Evolutionary conservation across 2,888 invertebrate genomes (phyloP).

Genomic region (Gymnosoma rotundatum): DNA sequence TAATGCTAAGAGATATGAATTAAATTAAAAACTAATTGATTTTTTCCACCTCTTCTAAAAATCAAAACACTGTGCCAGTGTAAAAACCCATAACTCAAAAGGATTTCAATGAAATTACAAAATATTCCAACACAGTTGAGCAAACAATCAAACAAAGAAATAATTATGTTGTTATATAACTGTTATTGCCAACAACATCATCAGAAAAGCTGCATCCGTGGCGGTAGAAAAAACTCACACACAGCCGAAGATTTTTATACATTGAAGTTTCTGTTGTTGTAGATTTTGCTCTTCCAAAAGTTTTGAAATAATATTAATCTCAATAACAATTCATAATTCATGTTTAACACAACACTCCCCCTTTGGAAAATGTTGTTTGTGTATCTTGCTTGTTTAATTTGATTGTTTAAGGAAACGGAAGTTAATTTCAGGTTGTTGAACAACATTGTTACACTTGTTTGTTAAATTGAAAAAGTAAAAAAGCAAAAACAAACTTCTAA

Average conservation of each 20-base stretch:
- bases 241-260: neutral
- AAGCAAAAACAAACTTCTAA: conserved; percentile 13
- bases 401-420: conserved; percentile 65
- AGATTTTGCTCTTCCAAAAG: conserved; percentile 33
- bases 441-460: conserved; percentile 61
- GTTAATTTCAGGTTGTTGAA: conserved; percentile 65
- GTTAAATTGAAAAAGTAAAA: conserved; percentile 27
- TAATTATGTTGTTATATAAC: neutral
- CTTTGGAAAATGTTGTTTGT: neutral
- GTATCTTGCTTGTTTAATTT: conserved; percentile 24
- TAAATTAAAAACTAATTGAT: too few species aligned
- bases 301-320: conserved; percentile 77
- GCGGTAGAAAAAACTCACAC: neutral
- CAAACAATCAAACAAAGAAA: conserved; percentile 42
- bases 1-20: too few species aligned
- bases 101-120: conserved; percentile 81
- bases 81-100: conserved; percentile 80
- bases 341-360: conserved; percentile 78
- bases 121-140: conserved; percentile 67
- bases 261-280: neutral
- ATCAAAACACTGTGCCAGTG: conserved; percentile 26
- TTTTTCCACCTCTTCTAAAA: too few species aligned
- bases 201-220: conserved; percentile 8
- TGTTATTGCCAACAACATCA: conserved; percentile 17
- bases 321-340: conserved; percentile 83